These are phyloP conservation scores for Heptranchias perlo DNA, from an alignment of 2,113 vertebrate genomes.

Conservation along the genomic window DNA sequence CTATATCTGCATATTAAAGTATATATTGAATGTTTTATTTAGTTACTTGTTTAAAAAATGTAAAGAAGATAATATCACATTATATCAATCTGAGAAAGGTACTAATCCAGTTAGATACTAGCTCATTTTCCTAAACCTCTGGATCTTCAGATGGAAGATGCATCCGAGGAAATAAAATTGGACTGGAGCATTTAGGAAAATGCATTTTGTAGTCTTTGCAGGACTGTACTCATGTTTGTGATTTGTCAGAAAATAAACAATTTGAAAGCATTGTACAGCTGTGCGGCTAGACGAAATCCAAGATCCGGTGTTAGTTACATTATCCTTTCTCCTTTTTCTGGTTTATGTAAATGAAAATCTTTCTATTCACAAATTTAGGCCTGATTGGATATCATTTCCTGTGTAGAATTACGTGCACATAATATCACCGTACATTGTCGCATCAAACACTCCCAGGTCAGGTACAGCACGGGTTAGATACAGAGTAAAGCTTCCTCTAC, in stretches of 20 bases:
- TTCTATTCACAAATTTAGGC: background rate
- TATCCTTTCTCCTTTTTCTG: background rate
- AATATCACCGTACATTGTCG: background rate
- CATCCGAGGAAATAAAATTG: background rate
- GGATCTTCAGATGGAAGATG: background rate
- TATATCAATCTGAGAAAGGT: constrained; percentile 12
- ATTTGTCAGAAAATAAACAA: constrained; percentile 28
- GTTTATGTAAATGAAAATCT: background rate
- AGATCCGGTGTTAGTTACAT: background rate
- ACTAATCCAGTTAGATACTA: constrained; percentile 22
- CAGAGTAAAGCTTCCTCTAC: background rate
- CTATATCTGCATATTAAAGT: constrained; percentile 36
- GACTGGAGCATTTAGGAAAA: background rate
- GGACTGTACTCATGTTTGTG: constrained; percentile 13
- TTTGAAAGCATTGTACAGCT: background rate
- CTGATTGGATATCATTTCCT: background rate
- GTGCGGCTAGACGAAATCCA: background rate
- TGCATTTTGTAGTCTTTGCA: background rate
- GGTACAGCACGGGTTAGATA: background rate
- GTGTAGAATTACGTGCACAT: background rate
- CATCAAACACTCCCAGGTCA: background rate
- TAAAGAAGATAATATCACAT: constrained; percentile 13
- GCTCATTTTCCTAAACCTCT: constrained; percentile 31
- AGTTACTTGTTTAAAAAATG: constrained; percentile 32
- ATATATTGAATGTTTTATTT: constrained; percentile 33